Evolutionary conservation across 2,888 invertebrate genomes (phyloP), one percentile per base, ranked within the genome.

Genomic region (Scaptomyza polygonia): DNA sequence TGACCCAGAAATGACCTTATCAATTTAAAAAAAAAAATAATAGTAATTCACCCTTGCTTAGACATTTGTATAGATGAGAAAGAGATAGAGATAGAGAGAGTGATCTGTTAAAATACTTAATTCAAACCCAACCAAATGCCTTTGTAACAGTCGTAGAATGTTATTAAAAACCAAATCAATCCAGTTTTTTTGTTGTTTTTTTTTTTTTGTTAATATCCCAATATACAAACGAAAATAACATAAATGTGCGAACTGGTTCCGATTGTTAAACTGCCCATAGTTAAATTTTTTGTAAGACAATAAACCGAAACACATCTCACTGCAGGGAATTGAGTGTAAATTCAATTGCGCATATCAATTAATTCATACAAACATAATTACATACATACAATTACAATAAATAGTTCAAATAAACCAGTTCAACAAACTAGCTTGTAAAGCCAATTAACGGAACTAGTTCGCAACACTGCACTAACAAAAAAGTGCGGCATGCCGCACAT

Each of bases 111-210:
- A 49, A 29, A 44, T 40, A 53, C 45, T 30, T 69, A 32, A 34
- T 16, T 27, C 16, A 59, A 76, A 43, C 72, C 72, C 77, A 71
- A 72, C 47, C 77, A 72, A 77, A 62, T 73, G 73, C 77, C 77
- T 77, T 73, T 67, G 72, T 73, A 77, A 77, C 77, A 72, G 72
- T 72, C 61, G 61, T 77, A 76, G 77, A 25, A 47, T 72, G 29
- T 52, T 54, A 49, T 65, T 39, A 36, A 25, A 14, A 25, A n/a
- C 2, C 3, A 11, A 30, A 11, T 30, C 9, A 30, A 29, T 29
- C 3, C 30, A 30, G 11, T 12, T 32, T 16, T 36, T 12, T 21
- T 40, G 9, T 51, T n/a, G 9, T 27, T 18, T 9, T 51, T 16
- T 32, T 12, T 32, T 32, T 32, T 12, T 32, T 32, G 4, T 5